Evolutionary conservation across 2,797 vertebrate species (phyloP).

Genomic region (Salarias fasciatus): DNA sequence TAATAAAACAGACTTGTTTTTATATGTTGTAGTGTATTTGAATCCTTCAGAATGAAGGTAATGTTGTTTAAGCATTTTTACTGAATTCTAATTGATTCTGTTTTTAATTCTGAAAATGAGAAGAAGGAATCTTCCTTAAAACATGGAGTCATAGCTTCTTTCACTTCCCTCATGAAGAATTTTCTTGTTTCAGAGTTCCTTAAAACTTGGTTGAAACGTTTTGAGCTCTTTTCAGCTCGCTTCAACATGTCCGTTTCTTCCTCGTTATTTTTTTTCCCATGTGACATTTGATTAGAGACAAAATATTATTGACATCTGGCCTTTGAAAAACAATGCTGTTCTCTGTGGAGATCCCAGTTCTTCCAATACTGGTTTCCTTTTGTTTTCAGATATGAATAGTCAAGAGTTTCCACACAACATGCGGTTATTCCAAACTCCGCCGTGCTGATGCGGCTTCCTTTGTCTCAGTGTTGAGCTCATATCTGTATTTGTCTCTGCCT

Average conservation of each 20-base stretch:
- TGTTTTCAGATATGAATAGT: slow-evolving; percentile 63
- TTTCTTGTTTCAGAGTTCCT: slow-evolving; percentile 10
- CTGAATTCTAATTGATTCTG: too few relatives aligned
- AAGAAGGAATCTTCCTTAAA: background rate
- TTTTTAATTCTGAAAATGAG: too few relatives aligned
- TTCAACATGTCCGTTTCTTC: slow-evolving; percentile 19
- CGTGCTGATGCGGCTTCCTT: slow-evolving; percentile 35
- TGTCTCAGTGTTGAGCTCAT: slow-evolving; percentile 15
- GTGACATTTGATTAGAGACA: slow-evolving; percentile 11
- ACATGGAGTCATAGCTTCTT: background rate
- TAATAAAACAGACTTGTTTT: too few relatives aligned
- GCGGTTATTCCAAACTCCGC: slow-evolving; percentile 50
- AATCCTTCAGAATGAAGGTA: too few relatives aligned
- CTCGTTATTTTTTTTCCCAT: background rate
- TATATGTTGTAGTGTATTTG: too few relatives aligned
- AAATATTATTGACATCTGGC: slow-evolving; percentile 42
- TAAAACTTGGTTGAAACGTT: slow-evolving; percentile 9
- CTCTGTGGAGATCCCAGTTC: slow-evolving; percentile 42
- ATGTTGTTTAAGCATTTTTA: too few relatives aligned
- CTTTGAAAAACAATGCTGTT: slow-evolving; percentile 52
- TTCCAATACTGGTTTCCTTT: slow-evolving; percentile 61
- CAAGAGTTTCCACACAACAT: slow-evolving; percentile 51
- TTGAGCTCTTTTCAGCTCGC: slow-evolving; percentile 26
- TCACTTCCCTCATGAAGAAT: too few relatives aligned
- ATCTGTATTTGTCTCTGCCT: slow-evolving; percentile 26